Evolutionary conservation across 2,888 invertebrate species (phyloP).

Genomic region (Mesorhabditis sp.): DNA sequence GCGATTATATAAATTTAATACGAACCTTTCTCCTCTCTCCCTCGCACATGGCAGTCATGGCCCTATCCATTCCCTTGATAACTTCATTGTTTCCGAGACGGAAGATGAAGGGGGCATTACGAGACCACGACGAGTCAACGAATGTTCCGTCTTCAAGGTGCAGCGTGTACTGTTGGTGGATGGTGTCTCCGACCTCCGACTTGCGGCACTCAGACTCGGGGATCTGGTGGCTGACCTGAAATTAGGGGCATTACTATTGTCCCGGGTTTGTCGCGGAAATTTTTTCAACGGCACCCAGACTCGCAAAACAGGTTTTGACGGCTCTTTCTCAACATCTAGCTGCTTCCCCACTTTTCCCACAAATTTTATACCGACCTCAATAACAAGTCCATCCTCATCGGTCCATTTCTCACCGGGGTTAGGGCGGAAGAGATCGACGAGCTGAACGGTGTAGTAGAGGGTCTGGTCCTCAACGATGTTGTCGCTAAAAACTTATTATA

Average conservation of each 20-base stretch:
- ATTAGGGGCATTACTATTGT: neutral
- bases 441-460: slow-evolving; percentile 56
- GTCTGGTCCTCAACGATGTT: slow-evolving; percentile 48
- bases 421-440: slow-evolving; percentile 54
- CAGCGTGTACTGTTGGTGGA: slow-evolving; percentile 54
- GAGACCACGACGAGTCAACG: slow-evolving; percentile 53
- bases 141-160: slow-evolving; percentile 56
- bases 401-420: slow-evolving; percentile 54
- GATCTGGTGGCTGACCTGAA: slow-evolving; percentile 28
- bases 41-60: slow-evolving; percentile 57
- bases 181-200: slow-evolving; percentile 46
- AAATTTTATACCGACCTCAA: slow-evolving; percentile 24
- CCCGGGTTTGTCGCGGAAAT: neutral
- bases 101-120: slow-evolving; percentile 56
- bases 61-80: slow-evolving; percentile 54
- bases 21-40: slow-evolving; percentile 53
- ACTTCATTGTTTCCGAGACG: slow-evolving; percentile 42
- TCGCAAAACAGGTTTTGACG: neutral
- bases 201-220: slow-evolving; percentile 35
- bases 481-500: slow-evolving; percentile 27
- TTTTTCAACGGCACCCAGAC: neutral
- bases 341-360: neutral
- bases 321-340: too few species aligned
- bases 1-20: neutral
- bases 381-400: slow-evolving; percentile 51